These are phyloP conservation scores for Sarotherodon lohbergeri DNA, from an alignment of 2,113 vertebrate species.

Conservation along the genomic window DNA sequence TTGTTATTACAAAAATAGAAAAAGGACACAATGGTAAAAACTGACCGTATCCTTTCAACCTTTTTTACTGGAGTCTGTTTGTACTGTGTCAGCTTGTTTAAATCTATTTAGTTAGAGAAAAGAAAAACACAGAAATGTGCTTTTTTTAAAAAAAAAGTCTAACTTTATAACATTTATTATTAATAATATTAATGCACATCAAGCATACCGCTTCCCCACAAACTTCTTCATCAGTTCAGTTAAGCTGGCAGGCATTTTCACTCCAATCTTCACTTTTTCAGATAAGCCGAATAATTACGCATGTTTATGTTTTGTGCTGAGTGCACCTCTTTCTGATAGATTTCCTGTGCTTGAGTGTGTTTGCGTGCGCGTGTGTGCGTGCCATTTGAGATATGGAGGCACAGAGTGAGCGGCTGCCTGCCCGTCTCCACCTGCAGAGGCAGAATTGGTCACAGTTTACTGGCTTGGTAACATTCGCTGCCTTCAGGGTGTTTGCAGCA, in stretches of 20 bases:
- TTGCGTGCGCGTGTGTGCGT: background rate
- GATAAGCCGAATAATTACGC: conserved; percentile 18
- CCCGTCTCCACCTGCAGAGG: conserved; percentile 60
- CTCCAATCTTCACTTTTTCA: background rate
- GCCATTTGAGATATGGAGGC: conserved; percentile 15
- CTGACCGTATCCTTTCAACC: background rate
- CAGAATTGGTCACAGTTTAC: conserved; percentile 66
- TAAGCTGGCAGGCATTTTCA: background rate
- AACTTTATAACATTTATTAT: background rate
- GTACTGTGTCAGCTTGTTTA: background rate
- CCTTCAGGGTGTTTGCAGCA: conserved; percentile 63
- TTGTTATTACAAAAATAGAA: background rate
- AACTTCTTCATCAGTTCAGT: conserved; percentile 5
- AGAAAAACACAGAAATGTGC: background rate
- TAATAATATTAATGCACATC: background rate
- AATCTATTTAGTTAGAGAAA: background rate
- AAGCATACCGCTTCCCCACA: background rate
- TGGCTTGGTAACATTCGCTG: conserved; percentile 44
- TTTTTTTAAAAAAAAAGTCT: background rate
- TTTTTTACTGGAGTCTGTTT: background rate
- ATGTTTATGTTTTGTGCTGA: conserved; percentile 6
- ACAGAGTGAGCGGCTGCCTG: conserved; percentile 25
- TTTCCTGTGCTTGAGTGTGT: background rate
- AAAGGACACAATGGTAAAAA: background rate
- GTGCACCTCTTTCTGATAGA: conserved; percentile 14